These are phyloP conservation scores for Phalacrocorax pelagicus DNA, from an alignment of 2,113 vertebrate species.

Conservation along the genomic window DNA sequence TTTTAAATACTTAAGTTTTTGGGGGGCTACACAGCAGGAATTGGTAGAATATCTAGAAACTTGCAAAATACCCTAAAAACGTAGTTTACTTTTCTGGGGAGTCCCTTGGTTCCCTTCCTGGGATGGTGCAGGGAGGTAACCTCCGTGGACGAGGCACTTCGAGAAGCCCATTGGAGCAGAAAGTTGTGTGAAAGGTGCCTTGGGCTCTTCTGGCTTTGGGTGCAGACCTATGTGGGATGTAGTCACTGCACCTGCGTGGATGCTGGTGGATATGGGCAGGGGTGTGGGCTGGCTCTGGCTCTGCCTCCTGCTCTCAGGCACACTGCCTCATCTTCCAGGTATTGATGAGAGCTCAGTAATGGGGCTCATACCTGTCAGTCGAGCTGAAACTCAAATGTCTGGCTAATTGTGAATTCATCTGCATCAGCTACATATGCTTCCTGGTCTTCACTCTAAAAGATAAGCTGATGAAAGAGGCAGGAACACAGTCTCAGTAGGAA, in stretches of 20 bases:
- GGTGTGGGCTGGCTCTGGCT: background rate
- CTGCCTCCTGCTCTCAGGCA: background rate
- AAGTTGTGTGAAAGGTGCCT: background rate
- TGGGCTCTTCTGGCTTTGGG: background rate
- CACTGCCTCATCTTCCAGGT: background rate
- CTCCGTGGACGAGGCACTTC: rapidly evolving
- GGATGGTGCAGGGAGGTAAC: background rate
- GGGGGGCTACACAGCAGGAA: background rate
- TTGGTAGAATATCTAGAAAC: background rate
- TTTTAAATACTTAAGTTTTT: background rate
- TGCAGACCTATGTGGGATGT: background rate
- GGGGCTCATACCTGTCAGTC: background rate
- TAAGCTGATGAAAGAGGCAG: conserved; percentile 40
- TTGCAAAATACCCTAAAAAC: background rate
- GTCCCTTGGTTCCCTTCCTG: background rate
- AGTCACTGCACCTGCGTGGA: background rate
- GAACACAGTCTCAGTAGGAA: conserved; percentile 31
- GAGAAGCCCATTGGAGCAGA: background rate
- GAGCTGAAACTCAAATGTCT: background rate
- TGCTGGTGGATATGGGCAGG: background rate
- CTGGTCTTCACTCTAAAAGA: background rate
- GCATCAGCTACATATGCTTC: background rate
- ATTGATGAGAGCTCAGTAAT: background rate
- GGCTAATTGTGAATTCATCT: background rate
- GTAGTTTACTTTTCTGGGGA: background rate